Evolutionary conservation across 2,888 invertebrate genomes (phyloP).

Genomic region (Colostygia pectinataria): DNA sequence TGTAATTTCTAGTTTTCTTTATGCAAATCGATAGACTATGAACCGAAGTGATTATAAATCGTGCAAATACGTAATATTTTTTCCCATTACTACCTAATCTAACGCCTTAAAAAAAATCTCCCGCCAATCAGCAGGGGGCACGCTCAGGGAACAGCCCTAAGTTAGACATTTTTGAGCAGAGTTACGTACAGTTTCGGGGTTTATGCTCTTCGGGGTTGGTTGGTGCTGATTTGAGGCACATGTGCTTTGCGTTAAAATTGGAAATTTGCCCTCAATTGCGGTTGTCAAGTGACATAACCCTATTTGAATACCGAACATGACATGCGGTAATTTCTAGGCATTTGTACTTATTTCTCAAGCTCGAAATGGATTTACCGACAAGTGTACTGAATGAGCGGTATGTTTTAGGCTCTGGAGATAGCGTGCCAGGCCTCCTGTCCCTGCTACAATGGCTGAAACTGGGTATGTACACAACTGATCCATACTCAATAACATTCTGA

Average conservation of each 20-base stretch:
- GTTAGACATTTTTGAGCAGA: constrained; percentile 45
- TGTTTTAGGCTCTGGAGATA: constrained; percentile 61
- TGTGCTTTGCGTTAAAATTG: constrained; percentile 46
- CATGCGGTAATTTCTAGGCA: constrained; percentile 77
- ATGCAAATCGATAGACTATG: constrained; percentile 46
- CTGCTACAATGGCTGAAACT: constrained; percentile 72
- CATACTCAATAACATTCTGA: constrained; percentile 49
- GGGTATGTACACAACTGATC: constrained; percentile 64
- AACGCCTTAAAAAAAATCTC: constrained; percentile 64
- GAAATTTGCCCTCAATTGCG: constrained; percentile 62
- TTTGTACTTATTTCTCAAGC: constrained; percentile 48
- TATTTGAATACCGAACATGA: constrained; percentile 77
- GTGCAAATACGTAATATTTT: constrained; percentile 40
- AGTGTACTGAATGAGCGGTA: constrained; percentile 42
- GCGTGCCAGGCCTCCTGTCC: constrained; percentile 51
- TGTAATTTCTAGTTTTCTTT: constrained; percentile 50
- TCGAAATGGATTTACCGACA: constrained; percentile 36
- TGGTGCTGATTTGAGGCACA: constrained; percentile 40
- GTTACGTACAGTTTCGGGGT: constrained; percentile 38
- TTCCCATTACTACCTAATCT: constrained; percentile 47
- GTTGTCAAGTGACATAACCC: constrained; percentile 82
- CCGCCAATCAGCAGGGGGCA: constrained; percentile 82
- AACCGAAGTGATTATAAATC: constrained; percentile 52
- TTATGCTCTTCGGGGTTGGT: constrained; percentile 36
- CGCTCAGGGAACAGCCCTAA: constrained; percentile 60